Conservation (phyloP, 2,113 vertebrate genomes). For the Crypturellus undulatus region DNA sequence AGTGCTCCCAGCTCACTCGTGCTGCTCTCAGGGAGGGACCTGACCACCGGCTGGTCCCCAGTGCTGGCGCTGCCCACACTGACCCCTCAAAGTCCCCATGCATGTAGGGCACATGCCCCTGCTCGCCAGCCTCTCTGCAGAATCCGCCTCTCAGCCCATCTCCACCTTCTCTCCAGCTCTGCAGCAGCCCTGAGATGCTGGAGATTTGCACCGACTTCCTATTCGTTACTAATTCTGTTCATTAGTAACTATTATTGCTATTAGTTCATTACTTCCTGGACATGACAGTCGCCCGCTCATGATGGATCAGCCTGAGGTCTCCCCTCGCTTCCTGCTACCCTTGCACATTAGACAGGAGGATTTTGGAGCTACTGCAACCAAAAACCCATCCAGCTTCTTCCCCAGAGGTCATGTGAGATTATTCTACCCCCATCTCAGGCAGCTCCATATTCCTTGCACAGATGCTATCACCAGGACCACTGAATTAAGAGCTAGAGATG, state of each 20-base stretch:
- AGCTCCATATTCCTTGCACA: background rate
- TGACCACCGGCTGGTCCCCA: background rate
- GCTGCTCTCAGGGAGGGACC: background rate
- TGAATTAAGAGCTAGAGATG: background rate
- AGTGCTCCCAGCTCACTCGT: too few species aligned
- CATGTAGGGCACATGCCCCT: fast-evolving
- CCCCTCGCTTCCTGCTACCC: background rate
- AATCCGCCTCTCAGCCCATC: background rate
- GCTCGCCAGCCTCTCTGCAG: background rate
- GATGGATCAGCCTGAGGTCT: background rate
- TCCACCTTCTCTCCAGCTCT: background rate
- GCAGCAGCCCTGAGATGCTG: fast-evolving
- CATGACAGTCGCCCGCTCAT: background rate
- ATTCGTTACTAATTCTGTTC: background rate
- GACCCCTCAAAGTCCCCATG: background rate
- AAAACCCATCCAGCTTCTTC: background rate
- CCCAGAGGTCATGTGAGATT: background rate
- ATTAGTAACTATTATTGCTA: background rate
- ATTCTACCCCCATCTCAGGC: background rate
- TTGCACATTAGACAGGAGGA: background rate
- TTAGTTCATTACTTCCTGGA: background rate
- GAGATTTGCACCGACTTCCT: background rate
- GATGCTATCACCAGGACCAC: background rate
- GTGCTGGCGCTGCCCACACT: fast-evolving
- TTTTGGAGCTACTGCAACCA: background rate